Evolutionary conservation across 2,888 invertebrate species (phyloP), one percentile per base, ranked within the genome.

Genomic region (Bembecia ichneumoniformis): DNA sequence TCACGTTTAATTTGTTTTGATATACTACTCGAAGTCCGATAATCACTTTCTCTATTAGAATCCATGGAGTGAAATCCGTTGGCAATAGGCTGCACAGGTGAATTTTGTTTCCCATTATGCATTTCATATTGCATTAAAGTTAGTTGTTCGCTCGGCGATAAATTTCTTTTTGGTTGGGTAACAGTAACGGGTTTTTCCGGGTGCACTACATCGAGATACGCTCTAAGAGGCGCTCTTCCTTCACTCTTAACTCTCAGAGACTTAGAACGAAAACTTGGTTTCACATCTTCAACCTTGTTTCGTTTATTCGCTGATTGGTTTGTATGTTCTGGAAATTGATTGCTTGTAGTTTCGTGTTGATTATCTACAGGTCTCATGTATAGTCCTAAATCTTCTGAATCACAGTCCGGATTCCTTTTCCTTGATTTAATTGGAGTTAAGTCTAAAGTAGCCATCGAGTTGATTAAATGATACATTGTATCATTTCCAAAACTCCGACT

Each of bases 181-280:
- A 88, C 78, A 56, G 88, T 88, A 57, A 88, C 87, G 59, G 71
- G 68, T 51, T 58, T 71, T 49, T 76, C 74, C 50, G 75, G 64
- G 57, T 77, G 71, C 51, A 69, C 63, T 1, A 68, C 68, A 47
- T 86, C 80, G 40, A 87, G 74, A 66, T 84, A 87, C 54, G 77
- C 68, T 56, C 78, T 71, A 53, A 87, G 74, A 49, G 87, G 86
- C 36, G 77, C 74, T 66, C 87, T 75, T 55, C 83, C 83, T 75
- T 87, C 87, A 64, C 84, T 87, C 72, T 87, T 87, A 43, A 88
- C 81, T 74, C 88, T 79, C 56, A 88, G 71, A 51, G 88, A 88
- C 74, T 88, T 88, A 53, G 88, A 88, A 59, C 87, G 86, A 77
- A 86, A 86, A 68, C 77, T 84, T 60, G 86, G 83, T 64, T 78